Evolutionary conservation across 2,113 vertebrate species (phyloP), one percentile per base, ranked within the genome.

Genomic region (Colinus virginianus): DNA sequence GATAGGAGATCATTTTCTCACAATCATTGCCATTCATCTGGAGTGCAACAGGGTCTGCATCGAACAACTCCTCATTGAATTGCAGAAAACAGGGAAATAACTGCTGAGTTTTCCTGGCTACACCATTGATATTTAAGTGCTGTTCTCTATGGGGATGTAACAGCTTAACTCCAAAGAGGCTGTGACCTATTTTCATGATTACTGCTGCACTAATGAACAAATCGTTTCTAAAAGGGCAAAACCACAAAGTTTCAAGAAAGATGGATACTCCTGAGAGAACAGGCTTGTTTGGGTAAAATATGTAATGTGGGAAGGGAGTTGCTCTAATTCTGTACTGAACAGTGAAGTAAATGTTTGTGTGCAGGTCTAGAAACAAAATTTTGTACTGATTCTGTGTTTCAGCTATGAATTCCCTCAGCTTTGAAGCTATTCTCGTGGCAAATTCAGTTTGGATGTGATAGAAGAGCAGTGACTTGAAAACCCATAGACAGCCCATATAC

Each of bases 21-120:
- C 98, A 98, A 98, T 98, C 97, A 97, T 81, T 7, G 14, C 97
- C 97, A 98, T 98, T 98, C 98, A 98, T 97, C 92, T 97, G 80
- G 80, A 95, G 95, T 95, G 95, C 93, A 94, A 75, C 11, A 51
- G 95, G 90, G 93, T 94, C 94, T 96, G 77, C 94, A 87, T 89
- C 14, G 95, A 98, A 98, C 98, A 98, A 88, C 97, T 97, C 97
- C 95, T 98, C 97, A 98, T 98, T 98, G 97, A 98, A 97, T 96
- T 95, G 91, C 94, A 94, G 95, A 97, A 96, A 97, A 93, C 89
- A 92, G 87, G 92, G 96, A 97, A 97, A 98, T 97, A 97, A 96
- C 96, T 97, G 96, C 92, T 95, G 91, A 95, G 95, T 96, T 98
- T 98, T 97, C 97, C 97, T 88, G 23, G 94, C 97, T 96, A 96